phyloP scores from a whole-genome alignment of 2,797 vertebrate species.

The Poecilia wingei region DNA sequence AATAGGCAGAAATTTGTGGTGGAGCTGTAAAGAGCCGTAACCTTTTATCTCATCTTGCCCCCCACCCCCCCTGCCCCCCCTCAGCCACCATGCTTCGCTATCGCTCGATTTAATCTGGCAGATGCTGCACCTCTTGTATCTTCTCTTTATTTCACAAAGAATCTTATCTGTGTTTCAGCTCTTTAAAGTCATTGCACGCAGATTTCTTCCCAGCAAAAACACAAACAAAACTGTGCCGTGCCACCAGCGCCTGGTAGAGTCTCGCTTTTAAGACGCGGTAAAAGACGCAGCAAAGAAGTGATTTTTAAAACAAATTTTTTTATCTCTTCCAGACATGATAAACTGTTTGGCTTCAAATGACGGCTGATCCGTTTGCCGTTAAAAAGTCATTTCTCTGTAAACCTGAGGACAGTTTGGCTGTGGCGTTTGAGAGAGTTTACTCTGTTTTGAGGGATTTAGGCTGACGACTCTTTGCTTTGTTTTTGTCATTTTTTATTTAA shows the following conservation, averaged over 20 bases:
- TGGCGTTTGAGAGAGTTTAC: not conserved
- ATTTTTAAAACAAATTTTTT: not conserved
- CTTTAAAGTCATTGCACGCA: constrained; percentile 30
- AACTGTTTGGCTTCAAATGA: not conserved
- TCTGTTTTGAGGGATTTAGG: not conserved
- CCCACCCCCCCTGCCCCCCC: not conserved
- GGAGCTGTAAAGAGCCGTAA: not conserved
- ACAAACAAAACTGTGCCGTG: not conserved
- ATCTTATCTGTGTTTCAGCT: constrained; percentile 22
- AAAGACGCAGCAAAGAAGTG: not conserved
- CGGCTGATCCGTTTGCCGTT: not conserved
- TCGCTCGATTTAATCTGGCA: constrained; percentile 1
- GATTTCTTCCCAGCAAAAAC: constrained; percentile 45
- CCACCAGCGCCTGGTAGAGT: not conserved
- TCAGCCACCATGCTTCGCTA: not conserved
- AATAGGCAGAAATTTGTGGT: not conserved
- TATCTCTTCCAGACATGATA: not conserved
- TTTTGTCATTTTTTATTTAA: not conserved
- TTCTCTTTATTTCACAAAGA: constrained; percentile 37
- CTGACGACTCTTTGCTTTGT: not conserved
- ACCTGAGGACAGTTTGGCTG: not conserved
- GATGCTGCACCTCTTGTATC: constrained; percentile 6
- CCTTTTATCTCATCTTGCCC: not conserved
- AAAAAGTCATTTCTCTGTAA: not conserved
- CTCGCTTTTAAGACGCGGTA: not conserved